Evolutionary conservation across 2,113 vertebrate species (phyloP).

Genomic region (Seriola dumerili): DNA sequence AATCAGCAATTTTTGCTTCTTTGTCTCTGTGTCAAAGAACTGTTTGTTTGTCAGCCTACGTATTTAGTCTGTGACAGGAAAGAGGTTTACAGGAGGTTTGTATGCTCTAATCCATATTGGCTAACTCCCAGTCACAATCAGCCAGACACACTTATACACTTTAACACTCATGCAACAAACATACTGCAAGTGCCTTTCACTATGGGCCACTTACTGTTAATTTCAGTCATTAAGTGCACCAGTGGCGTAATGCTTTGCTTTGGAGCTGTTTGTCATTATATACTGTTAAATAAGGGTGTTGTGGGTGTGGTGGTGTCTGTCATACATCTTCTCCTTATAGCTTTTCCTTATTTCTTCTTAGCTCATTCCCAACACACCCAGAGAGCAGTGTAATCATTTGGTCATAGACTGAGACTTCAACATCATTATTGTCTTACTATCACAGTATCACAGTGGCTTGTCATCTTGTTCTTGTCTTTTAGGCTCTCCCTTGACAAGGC

Average conservation of each 20-base stretch:
- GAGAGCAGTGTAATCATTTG: constrained; percentile 19
- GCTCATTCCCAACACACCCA: constrained; percentile 1
- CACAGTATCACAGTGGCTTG: not conserved
- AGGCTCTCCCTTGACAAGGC: not conserved
- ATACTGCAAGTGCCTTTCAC: not conserved
- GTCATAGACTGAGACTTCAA: constrained; percentile 3
- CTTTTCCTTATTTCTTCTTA: constrained; percentile 1
- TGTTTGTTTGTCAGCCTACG: constrained; percentile 50
- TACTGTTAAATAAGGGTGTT: not conserved
- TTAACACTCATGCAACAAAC: not conserved
- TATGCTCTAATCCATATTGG: constrained; percentile 46
- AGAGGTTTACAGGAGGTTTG: constrained; percentile 52
- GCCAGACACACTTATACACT: constrained; percentile 28
- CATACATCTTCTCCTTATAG: constrained; percentile 6
- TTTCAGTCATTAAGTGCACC: not conserved
- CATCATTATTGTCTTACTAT: not conserved
- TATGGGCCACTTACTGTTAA: not conserved
- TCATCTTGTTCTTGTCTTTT: constrained; percentile 15
- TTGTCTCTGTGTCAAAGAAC: constrained; percentile 47
- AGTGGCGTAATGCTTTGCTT: constrained; percentile 14
- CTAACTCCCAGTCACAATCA: constrained; percentile 35
- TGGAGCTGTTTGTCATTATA: not conserved
- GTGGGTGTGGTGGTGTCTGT: constrained; percentile 9
- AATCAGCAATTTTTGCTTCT: constrained; percentile 30
- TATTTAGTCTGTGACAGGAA: constrained; percentile 46